phyloP scores from a whole-genome alignment of 2,797 vertebrate genomes.

The Rhyacichthys aspro region DNA sequence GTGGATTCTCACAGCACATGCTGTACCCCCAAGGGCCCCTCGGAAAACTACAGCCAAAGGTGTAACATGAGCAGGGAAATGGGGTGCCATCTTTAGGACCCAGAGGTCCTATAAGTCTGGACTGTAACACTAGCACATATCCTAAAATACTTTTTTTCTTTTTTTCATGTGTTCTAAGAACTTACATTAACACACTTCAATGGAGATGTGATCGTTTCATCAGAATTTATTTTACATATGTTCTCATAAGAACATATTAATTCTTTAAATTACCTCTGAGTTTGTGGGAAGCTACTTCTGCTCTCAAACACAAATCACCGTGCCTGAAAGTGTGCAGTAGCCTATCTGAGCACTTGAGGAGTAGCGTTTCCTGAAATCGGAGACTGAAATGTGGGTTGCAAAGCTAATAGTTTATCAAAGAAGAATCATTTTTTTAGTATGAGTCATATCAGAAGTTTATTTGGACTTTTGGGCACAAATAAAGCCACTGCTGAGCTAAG shows the following conservation, averaged over 20 bases:
- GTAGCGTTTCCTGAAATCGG: constrained; percentile 56
- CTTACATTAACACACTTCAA: no score
- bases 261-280: no score
- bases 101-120: constrained; percentile 63
- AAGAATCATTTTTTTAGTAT: background rate
- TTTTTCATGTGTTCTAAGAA: background rate
- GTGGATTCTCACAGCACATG: constrained; percentile 72
- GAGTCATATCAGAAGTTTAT: background rate
- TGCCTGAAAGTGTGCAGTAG: constrained; percentile 5
- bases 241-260: no score
- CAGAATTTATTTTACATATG: no score
- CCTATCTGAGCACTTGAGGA: constrained; percentile 24
- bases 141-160: constrained; percentile 29
- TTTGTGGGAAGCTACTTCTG: background rate
- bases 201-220: no score
- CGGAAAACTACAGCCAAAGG: constrained; percentile 73
- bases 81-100: constrained; percentile 63
- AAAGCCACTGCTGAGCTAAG: background rate
- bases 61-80: constrained; percentile 78
- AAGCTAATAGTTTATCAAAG: constrained; percentile 18
- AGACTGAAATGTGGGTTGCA: constrained; percentile 29
- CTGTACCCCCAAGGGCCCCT: constrained; percentile 71
- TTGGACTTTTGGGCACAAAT: background rate
- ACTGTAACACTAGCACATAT: constrained; percentile 50
- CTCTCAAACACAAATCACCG: background rate